Conservation (phyloP, 2,888 invertebrate genomes). For the Dermolepida albohirtum region DNA sequence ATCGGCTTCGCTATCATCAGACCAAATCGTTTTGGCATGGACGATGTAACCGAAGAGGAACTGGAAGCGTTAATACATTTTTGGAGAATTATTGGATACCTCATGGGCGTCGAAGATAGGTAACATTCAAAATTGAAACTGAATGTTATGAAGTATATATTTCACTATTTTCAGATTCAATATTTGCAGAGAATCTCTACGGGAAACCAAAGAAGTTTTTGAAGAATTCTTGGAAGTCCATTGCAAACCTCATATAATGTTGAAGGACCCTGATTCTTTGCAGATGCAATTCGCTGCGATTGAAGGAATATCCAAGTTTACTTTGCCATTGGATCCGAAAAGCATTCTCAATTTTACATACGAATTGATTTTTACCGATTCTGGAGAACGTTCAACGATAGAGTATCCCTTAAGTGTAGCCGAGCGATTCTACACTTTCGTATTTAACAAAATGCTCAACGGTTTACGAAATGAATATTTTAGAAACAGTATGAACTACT, state of each 20-base stretch:
- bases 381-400: neutral
- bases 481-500: neutral
- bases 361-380: conserved; percentile 3
- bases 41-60: conserved; percentile 71
- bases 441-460: neutral
- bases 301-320: conserved; percentile 20
- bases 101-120: conserved; percentile 87
- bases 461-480: neutral
- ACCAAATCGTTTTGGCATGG: conserved; percentile 74
- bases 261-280: conserved; percentile 25
- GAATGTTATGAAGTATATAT: too few relatives aligned
- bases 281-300: conserved; percentile 36
- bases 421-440: neutral
- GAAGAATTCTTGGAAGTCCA: conserved; percentile 71
- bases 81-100: conserved; percentile 85
- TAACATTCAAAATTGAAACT: too few relatives aligned
- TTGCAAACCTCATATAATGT: conserved; percentile 66
- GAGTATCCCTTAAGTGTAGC: neutral
- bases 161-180: conserved; percentile 70
- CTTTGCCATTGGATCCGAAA: conserved; percentile 2
- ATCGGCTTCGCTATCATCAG: conserved; percentile 79
- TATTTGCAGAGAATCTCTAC: conserved; percentile 73
- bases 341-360: conserved; percentile 35
- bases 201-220: conserved; percentile 74
- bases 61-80: conserved; percentile 83